phyloP scores from a whole-genome alignment of 1,140 invertebrate genomes.

The Bombus balteatus region DNA sequence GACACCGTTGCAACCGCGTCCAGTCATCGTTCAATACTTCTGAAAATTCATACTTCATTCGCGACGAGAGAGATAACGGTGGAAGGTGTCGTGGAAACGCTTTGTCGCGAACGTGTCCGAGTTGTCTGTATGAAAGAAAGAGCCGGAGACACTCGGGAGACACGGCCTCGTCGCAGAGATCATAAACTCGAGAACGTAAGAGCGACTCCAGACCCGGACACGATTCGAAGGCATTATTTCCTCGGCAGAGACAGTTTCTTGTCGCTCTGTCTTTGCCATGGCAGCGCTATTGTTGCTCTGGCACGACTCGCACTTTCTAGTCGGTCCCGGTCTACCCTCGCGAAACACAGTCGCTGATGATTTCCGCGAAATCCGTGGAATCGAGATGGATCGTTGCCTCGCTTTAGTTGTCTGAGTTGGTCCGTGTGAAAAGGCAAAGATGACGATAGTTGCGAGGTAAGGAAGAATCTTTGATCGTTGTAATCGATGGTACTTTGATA shows the following conservation, averaged over 20 bases:
- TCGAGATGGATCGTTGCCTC: no score
- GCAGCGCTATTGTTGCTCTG: constrained; percentile 42
- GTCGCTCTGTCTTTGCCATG: constrained; percentile 26
- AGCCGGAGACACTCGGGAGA: constrained; percentile 4
- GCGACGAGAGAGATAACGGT: not conserved
- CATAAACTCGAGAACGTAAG: constrained; percentile 40
- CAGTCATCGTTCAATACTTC: not conserved
- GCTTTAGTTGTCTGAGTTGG: no score
- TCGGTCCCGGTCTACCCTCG: constrained; percentile 38
- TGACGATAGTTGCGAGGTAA: not conserved
- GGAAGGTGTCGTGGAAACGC: not conserved
- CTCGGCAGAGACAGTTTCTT: constrained; percentile 25
- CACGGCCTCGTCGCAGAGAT: constrained; percentile 17
- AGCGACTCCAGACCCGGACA: constrained; percentile 30
- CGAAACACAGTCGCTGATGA: not conserved
- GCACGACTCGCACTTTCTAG: constrained; percentile 61
- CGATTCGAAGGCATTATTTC: constrained; percentile 36
- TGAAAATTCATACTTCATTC: constrained; percentile 25
- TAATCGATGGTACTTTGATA: not conserved
- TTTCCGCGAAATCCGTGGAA: constrained; percentile 28
- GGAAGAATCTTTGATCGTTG: not conserved
- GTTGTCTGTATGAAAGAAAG: not conserved
- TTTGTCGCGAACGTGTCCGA: not conserved
- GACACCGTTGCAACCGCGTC: not conserved
- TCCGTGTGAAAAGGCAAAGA: not conserved